These are phyloP conservation scores for Ciconia nigra DNA, from an alignment of 2,797 vertebrate genomes.

Conservation along the genomic window DNA sequence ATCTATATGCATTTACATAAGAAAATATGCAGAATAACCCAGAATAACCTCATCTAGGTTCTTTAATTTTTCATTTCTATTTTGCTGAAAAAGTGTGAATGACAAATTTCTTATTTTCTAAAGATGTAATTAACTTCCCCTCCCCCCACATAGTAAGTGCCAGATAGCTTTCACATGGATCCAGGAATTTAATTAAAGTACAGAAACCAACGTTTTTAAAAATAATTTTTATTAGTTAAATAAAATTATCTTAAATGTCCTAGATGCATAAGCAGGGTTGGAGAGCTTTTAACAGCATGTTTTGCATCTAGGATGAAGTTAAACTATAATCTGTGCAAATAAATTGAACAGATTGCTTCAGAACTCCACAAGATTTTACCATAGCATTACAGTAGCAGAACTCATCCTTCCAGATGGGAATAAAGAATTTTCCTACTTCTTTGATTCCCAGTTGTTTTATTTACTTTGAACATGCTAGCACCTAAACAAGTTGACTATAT, in stretches of 20 bases:
- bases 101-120: slow-evolving; percentile 1
- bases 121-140: background rate
- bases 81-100: slow-evolving; percentile 3
- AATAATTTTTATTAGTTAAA: background rate
- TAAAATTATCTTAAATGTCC: background rate
- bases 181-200: background rate
- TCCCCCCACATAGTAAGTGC: background rate
- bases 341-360: background rate
- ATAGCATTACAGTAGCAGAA: background rate
- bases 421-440: background rate
- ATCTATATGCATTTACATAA: background rate
- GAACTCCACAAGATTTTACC: background rate
- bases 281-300: background rate
- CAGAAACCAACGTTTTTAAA: background rate
- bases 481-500: background rate
- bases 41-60: background rate
- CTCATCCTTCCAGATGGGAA: background rate
- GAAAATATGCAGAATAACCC: background rate
- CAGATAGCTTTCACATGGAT: background rate
- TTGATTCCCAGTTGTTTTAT: background rate
- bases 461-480: background rate
- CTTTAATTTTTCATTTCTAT: background rate
- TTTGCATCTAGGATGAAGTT: background rate
- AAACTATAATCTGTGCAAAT: background rate
- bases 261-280: background rate